A percentile compares a stretch with the other conserved stretches of the same genome.
Conservation (phyloP, 1,140 invertebrate species). For the Lepidurus couesii region DNA sequence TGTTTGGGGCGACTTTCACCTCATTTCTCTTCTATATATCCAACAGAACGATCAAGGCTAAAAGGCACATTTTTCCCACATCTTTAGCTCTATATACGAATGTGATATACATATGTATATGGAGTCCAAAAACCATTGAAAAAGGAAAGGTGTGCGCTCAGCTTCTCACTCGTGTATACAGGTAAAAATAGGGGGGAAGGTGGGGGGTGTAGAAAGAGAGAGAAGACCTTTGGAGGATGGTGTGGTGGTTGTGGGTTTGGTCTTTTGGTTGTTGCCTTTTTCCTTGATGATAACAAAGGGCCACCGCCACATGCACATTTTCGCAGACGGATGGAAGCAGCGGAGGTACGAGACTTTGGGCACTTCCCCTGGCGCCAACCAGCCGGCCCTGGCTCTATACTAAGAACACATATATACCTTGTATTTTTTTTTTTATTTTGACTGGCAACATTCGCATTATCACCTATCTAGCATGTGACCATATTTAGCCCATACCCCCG, state of each 20-base stretch:
- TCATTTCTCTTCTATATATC: neutral
- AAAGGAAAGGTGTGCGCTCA: neutral
- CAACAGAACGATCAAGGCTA: neutral
- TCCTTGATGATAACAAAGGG: conserved; percentile 19
- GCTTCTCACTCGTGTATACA: neutral
- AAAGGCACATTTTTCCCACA: too few relatives aligned
- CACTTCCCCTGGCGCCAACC: conserved; percentile 11
- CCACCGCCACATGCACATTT: conserved; percentile 20
- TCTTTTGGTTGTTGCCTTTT: neutral
- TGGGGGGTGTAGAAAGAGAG: neutral
- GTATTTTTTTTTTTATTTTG: neutral
- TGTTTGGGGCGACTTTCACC: neutral
- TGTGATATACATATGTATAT: too few relatives aligned
- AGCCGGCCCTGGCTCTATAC: conserved; percentile 2
- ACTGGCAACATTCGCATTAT: neutral
- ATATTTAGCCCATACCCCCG: too few relatives aligned
- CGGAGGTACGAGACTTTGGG: conserved; percentile 13
- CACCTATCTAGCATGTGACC: neutral
- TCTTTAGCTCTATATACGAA: too few relatives aligned
- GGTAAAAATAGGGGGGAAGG: neutral
- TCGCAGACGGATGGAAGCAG: conserved; percentile 17
- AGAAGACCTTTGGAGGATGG: neutral
- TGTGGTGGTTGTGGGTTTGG: neutral
- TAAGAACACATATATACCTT: neutral
- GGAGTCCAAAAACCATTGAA: too few relatives aligned